A percentile compares a stretch with the other conserved stretches of the same genome.
Evolutionary conservation across 2,888 invertebrate genomes (phyloP).

Genomic region (Reticulitermes lucifugus): DNA sequence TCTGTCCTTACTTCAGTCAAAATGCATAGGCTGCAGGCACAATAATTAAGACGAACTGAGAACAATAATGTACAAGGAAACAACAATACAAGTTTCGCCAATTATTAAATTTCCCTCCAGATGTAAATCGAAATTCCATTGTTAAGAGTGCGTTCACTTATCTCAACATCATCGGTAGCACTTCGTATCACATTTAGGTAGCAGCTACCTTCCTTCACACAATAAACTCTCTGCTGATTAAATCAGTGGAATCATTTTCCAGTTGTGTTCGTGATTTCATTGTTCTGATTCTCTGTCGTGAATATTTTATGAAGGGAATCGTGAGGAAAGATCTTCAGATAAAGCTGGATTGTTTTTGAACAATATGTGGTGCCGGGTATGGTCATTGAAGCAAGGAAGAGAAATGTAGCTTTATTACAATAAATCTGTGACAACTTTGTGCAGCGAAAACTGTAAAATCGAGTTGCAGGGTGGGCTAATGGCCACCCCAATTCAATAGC

Average conservation of each 20-base stretch:
- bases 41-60: not conserved
- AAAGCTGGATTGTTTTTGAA: slow-evolving; percentile 12
- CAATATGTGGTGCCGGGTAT: not conserved
- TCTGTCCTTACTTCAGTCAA: not conserved
- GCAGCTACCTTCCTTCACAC: not conserved
- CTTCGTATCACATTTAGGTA: not conserved
- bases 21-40: too few species aligned
- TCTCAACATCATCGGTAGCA: not conserved
- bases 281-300: slow-evolving; percentile 16
- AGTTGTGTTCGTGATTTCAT: slow-evolving; percentile 11
- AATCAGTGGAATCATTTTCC: slow-evolving; percentile 12
- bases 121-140: not conserved
- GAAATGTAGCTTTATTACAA: slow-evolving; percentile 33
- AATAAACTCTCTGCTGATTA: slow-evolving; percentile 8
- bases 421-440: slow-evolving; percentile 34
- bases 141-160: not conserved
- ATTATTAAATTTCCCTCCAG: not conserved
- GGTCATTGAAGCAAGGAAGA: slow-evolving; percentile 33
- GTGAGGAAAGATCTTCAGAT: slow-evolving; percentile 24
- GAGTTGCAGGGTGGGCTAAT: not conserved
- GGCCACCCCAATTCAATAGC: slow-evolving; percentile 5
- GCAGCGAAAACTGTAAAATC: not conserved
- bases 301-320: slow-evolving; percentile 1
- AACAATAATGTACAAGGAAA: not conserved
- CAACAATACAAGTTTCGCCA: not conserved